Conservation (phyloP, 2,888 invertebrate genomes). For the Diabrotica balteata region DNA sequence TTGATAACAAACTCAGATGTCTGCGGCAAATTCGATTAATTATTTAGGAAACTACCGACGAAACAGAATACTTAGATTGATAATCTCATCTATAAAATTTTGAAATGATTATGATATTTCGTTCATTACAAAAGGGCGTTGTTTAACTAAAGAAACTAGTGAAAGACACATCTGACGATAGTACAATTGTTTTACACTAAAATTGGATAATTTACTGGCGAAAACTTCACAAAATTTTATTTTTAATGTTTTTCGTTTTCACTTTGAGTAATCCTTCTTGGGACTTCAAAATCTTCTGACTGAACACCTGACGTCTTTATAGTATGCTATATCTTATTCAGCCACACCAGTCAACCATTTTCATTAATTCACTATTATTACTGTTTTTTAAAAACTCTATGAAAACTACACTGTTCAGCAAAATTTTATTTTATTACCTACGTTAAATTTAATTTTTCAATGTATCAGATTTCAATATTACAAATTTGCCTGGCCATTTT, state of each 20-base stretch:
- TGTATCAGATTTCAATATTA: too few species aligned
- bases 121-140: constrained; percentile 47
- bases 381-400: too few species aligned
- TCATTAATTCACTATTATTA: too few species aligned
- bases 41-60: constrained; percentile 19
- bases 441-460: too few species aligned
- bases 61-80: constrained; percentile 15
- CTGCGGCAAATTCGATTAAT: constrained; percentile 20
- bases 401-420: too few species aligned
- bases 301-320: too few species aligned
- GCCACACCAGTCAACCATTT: too few species aligned
- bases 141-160: constrained; percentile 32
- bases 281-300: too few species aligned
- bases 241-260: constrained; percentile 23
- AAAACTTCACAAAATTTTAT: constrained; percentile 20
- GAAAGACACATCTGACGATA: constrained; percentile 43
- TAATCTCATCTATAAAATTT: constrained; percentile 15
- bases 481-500: too few species aligned
- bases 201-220: constrained; percentile 8
- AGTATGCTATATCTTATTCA: too few species aligned
- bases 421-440: too few species aligned
- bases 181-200: constrained; percentile 24
- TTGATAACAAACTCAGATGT: constrained; percentile 33
- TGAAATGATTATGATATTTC: constrained; percentile 31
- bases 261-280: constrained; percentile 16